phyloP scores from a whole-genome alignment of 2,888 invertebrate species.

The Metopia argyrocephala region DNA sequence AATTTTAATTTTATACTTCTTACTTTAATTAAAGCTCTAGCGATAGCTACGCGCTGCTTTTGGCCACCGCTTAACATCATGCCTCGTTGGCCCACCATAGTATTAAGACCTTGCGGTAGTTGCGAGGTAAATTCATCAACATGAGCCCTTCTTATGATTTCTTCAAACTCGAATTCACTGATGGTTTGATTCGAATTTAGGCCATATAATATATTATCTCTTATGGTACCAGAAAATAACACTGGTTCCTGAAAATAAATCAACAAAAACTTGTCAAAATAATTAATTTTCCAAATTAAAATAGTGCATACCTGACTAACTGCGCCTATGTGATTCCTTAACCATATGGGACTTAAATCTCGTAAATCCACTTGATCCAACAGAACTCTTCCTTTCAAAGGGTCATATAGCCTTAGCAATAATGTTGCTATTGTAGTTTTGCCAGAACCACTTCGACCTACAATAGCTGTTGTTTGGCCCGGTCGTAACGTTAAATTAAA shows the following conservation, averaged over 20 bases:
- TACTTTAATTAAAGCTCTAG: constrained; percentile 93
- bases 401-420: constrained; percentile 92
- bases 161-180: constrained; percentile 80
- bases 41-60: constrained; percentile 95
- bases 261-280: neutral
- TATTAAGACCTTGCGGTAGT: constrained; percentile 86
- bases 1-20: constrained; percentile 17
- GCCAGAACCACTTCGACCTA: constrained; percentile 96
- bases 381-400: constrained; percentile 83
- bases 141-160: constrained; percentile 90
- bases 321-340: constrained; percentile 91
- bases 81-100: constrained; percentile 93
- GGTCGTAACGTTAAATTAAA: constrained; percentile 84
- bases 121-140: constrained; percentile 87
- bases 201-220: constrained; percentile 95
- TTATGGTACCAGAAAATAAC: constrained; percentile 92
- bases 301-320: constrained; percentile 85
- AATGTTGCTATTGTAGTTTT: constrained; percentile 94
- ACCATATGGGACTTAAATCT: constrained; percentile 89
- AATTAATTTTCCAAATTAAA: neutral
- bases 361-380: constrained; percentile 89
- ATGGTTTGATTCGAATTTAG: constrained; percentile 80
- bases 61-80: constrained; percentile 95
- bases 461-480: constrained; percentile 87
- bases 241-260: constrained; percentile 84